A percentile compares a stretch with the other conserved stretches of the same genome.
These are phyloP conservation scores for Acropternis orthonyx DNA, from an alignment of 2,797 vertebrate genomes.

Conservation along the genomic window DNA sequence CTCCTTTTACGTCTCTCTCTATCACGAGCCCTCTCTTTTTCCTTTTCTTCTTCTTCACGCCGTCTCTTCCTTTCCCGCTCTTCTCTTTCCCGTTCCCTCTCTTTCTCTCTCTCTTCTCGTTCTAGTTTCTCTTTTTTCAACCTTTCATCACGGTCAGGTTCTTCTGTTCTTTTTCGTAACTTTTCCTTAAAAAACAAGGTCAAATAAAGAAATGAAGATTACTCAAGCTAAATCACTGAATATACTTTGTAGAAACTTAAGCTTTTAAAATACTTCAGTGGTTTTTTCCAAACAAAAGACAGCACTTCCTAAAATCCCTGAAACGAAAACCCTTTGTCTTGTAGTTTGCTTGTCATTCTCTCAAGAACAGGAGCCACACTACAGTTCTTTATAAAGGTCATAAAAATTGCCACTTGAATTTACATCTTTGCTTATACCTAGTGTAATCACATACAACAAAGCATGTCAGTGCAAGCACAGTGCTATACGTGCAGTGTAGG, in stretches of 20 bases:
- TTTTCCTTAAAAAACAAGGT: constrained; percentile 74
- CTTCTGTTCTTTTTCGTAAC: constrained; percentile 85
- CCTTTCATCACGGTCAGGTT: constrained; percentile 87
- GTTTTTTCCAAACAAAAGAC: neutral
- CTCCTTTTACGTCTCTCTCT: constrained; percentile 89
- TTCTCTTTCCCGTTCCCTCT: constrained; percentile 80
- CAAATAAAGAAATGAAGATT: neutral
- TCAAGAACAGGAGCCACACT: neutral
- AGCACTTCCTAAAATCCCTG: neutral
- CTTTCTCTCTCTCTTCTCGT: constrained; percentile 82
- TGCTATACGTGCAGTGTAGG: neutral
- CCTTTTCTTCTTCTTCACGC: constrained; percentile 80
- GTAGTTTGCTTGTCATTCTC: neutral
- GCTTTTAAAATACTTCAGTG: neutral
- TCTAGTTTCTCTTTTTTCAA: constrained; percentile 87
- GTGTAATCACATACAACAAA: neutral
- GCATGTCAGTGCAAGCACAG: neutral
- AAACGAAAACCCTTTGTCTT: neutral
- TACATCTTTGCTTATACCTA: neutral
- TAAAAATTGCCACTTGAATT: neutral
- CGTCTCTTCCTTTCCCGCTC: constrained; percentile 80
- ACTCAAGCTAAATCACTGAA: neutral
- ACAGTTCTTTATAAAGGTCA: neutral
- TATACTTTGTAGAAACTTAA: neutral
- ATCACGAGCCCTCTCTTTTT: constrained; percentile 79